Conservation (phyloP, 53 echinoderm and acorn worm genomes). For the Mesocentrotus franciscanus region DNA sequence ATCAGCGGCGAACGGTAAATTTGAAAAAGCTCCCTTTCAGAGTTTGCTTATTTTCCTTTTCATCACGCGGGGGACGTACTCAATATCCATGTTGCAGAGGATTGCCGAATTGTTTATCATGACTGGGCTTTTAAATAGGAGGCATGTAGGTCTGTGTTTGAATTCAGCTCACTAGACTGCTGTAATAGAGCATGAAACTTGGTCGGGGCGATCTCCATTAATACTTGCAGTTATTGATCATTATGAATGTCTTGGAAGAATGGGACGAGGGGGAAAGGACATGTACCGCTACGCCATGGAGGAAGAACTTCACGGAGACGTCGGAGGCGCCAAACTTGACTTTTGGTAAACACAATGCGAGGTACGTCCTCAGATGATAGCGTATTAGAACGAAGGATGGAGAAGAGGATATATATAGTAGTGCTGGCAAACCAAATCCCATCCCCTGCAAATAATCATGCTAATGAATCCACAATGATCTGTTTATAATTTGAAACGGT, state of each 20-base stretch:
- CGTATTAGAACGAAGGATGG: background rate
- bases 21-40: conserved; percentile 54
- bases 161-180: background rate
- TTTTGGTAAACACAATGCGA: background rate
- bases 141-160: background rate
- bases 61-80: conserved; percentile 31
- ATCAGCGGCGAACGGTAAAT: conserved; percentile 21
- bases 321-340: conserved; percentile 20
- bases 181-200: conserved; percentile 41
- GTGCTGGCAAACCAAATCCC: background rate
- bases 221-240: conserved; percentile 31
- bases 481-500: background rate
- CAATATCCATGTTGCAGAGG: conserved; percentile 15
- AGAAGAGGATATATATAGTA: background rate
- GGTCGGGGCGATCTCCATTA: conserved; percentile 19
- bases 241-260: conserved; percentile 1
- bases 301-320: background rate
- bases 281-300: background rate
- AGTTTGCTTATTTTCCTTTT: conserved; percentile 54
- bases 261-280: background rate
- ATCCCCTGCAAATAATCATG: conserved; percentile 4
- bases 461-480: background rate
- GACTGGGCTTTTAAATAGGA: conserved; percentile 15
- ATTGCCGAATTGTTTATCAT: conserved; percentile 28
- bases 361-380: background rate